Evolutionary conservation across 1,140 invertebrate genomes (phyloP), one percentile per base, ranked within the genome.

Genomic region (Plectrocnemia conspersa): DNA sequence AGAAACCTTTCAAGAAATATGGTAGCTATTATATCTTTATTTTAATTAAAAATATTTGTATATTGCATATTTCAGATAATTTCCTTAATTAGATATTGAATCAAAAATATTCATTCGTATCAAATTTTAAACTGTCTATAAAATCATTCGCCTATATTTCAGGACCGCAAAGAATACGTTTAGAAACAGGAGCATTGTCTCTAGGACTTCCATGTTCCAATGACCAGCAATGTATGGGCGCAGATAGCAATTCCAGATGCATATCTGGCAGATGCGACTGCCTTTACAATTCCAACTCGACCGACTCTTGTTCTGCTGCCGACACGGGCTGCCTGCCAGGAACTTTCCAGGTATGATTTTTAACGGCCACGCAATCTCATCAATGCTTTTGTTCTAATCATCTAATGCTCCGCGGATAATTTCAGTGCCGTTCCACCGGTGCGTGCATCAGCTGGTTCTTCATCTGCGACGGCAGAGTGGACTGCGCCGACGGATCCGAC

Each of bases 381-480:
- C 41, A 9, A 19, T 7, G 10, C 41, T 44, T 3, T 11, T 22
- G 21, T 3, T 22, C n/a, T 29, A 29, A 29, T n/a, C 27, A 29
- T 29, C 6, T 29, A 29, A 29, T 29, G 27, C 6, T 7, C 6
- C n/a, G 6, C n/a, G 27, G 27, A 7, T 29, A n/a, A 29, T 66
- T 75, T 52, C 73, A 89, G 80, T 89, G 88, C 63, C 80, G 88
- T 42, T 83, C 81, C 53, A 85, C 85, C 50, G 90, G 90, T 1
- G 77, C 81, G 1, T 97, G 93, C 70, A 92, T 97, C 63, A 88
- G 86, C 62, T 88, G 86, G 81, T 90, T 88, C 71, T 96, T 93
- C 73, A 85, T 93, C 0, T 97, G 94, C 72, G 93, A 97, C 69
- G 90, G 90, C n/a, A 81, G 89, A 58, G 79, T 81, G 47, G 91